phyloP scores from a whole-genome alignment of 2,797 vertebrate genomes.

The Rhabdomys pumilio region DNA sequence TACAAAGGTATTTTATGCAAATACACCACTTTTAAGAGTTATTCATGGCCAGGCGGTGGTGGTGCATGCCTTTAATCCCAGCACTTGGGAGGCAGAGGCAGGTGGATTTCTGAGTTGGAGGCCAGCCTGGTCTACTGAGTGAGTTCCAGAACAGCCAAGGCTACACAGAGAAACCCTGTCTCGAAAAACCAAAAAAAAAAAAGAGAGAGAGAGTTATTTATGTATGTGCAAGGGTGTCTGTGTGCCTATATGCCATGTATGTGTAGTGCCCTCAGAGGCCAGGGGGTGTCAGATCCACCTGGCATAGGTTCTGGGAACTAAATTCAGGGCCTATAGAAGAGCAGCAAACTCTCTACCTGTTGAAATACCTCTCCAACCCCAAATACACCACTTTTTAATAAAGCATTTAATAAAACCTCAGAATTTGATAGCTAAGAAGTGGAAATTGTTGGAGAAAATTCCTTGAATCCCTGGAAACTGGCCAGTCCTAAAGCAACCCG shows the following conservation, averaged over 20 bases:
- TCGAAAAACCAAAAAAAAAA: too few relatives aligned
- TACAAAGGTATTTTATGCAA: not conserved
- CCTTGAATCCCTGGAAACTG: slow-evolving; percentile 17
- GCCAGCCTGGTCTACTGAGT: too few relatives aligned
- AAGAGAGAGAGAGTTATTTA: too few relatives aligned
- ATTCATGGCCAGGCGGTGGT: too few relatives aligned
- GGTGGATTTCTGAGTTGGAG: too few relatives aligned
- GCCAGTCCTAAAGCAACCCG: not conserved
- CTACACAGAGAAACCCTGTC: too few relatives aligned
- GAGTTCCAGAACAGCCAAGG: too few relatives aligned
- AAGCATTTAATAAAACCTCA: not conserved
- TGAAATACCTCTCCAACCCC: not conserved
- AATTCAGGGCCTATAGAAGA: not conserved
- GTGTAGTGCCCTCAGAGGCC: not conserved
- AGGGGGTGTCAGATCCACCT: not conserved
- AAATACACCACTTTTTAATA: not conserved
- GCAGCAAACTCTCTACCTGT: not conserved
- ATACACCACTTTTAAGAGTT: not conserved
- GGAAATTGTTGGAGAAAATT: too few relatives aligned
- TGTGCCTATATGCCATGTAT: not conserved
- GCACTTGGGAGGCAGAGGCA: too few relatives aligned
- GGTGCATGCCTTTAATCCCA: too few relatives aligned
- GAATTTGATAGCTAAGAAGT: not conserved
- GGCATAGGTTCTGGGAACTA: too few relatives aligned
- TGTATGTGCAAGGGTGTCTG: not conserved